Evolutionary conservation across 2,888 invertebrate species (phyloP), one percentile per base, ranked within the genome.

Genomic region (Phaonia tiefii): DNA sequence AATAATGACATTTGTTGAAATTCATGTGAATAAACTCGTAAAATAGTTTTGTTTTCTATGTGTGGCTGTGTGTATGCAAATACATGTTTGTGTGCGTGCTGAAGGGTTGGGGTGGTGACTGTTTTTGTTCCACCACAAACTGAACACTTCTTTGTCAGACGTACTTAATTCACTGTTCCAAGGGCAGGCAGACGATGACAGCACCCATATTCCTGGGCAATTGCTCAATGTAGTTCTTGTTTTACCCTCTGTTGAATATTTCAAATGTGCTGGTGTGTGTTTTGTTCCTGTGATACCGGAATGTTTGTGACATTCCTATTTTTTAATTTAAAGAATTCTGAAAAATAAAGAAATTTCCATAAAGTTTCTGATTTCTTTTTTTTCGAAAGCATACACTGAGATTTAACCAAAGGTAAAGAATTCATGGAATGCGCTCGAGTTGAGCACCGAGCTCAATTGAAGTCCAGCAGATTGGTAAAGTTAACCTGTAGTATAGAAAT

Each of bases 11-110:
- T 54, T 56, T 56, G 0, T 31, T 51, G 39, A 75, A 71, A 66
- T 79, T 26, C 49, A 66, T 37, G 75, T 71, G 79, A 79, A 71
- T 75, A 71, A 79, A 67, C 75, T 56, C 60, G 39, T 69, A 69
- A 75, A 80, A 80, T 46, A 42, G 39, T 31, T 1, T 3, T 10
- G 39, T 58, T 31, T 15, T 58, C 11, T 51, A 31, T 31, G 31
- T 31, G 31, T 31, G 31, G 8, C 31, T 31, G 31, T 31, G 31
- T 31, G 4, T 5, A 8, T 31, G 4, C 4, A 31, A 8, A 31
- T 3, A 31, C 4, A 8, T 31, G 31, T 31, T 3, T 31, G 31
- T 31, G 44, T 44, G n/a, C 13, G 11, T 44, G 7, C 44, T 8
- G 31, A 31, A 31, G 4, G 31, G 20, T 54, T 22, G 8, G 49